Evolutionary conservation across 1,140 invertebrate genomes (phyloP).

Genomic region (Temnothorax nylanderi): DNA sequence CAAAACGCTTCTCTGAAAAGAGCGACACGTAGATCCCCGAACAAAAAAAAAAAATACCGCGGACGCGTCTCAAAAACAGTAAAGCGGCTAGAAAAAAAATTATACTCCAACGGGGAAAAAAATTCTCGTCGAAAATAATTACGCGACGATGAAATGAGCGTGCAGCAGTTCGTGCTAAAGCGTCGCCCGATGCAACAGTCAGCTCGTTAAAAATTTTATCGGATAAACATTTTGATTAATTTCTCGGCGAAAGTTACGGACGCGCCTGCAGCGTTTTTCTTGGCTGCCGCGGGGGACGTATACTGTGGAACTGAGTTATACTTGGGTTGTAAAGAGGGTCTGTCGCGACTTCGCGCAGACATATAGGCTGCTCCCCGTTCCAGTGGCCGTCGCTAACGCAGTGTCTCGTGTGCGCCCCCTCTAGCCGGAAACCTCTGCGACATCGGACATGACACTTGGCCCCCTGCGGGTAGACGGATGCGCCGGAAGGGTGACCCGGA

Average conservation of each 20-base stretch:
- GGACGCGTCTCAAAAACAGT: not conserved
- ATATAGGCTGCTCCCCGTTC: constrained; percentile 84
- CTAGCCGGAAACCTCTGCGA: constrained; percentile 84
- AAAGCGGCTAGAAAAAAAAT: not conserved
- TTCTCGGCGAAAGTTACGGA: not conserved
- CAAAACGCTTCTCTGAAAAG: not conserved
- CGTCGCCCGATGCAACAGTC: not conserved
- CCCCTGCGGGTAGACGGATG: constrained; percentile 81
- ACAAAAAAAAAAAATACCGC: constrained; percentile 29
- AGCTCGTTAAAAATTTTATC: constrained; percentile 51
- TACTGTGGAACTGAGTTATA: constrained; percentile 38
- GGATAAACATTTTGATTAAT: constrained; percentile 28
- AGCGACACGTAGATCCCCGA: no score
- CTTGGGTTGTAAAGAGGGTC: constrained; percentile 73
- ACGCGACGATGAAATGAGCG: not conserved
- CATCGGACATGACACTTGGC: constrained; percentile 88
- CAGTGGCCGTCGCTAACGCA: constrained; percentile 86
- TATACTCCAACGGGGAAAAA: not conserved
- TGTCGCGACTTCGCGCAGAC: constrained; percentile 76
- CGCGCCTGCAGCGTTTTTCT: constrained; percentile 32
- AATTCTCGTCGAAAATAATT: constrained; percentile 7
- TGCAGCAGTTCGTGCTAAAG: not conserved
- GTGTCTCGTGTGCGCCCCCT: constrained; percentile 84
- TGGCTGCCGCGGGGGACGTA: no score
- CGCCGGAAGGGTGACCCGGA: constrained; percentile 78